These are phyloP conservation scores for Trichonephila clavata DNA, from an alignment of 1,140 invertebrate genomes.

Conservation along the genomic window DNA sequence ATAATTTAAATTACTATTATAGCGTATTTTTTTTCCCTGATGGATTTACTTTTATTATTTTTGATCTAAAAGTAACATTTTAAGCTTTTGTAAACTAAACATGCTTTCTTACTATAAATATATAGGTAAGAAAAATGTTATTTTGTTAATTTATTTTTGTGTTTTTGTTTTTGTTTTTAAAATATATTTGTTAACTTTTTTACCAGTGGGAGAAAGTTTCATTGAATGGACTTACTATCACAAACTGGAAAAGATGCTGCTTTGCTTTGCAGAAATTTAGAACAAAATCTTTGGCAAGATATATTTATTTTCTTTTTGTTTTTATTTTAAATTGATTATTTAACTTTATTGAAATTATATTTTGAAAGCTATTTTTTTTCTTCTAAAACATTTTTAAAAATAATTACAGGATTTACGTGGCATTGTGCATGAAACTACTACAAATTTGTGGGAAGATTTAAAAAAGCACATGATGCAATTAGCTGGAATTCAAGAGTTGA, in stretches of 20 bases:
- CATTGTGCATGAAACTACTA: background rate
- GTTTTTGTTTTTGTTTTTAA: too few relatives aligned
- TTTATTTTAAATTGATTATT: constrained; percentile 7
- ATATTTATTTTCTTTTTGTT: background rate
- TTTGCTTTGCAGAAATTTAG: background rate
- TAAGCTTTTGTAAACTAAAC: too few relatives aligned
- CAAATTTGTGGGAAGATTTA: background rate
- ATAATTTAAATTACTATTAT: too few relatives aligned
- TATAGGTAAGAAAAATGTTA: too few relatives aligned
- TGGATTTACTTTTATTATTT: too few relatives aligned
- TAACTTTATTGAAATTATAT: background rate
- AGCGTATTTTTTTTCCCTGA: too few relatives aligned
- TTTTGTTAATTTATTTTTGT: too few relatives aligned
- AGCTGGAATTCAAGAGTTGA: constrained; percentile 24
- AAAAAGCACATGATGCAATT: background rate
- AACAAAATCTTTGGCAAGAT: constrained; percentile 49
- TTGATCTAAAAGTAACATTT: too few relatives aligned
- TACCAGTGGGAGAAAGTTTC: constrained; percentile 44
- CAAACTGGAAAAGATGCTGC: constrained; percentile 60
- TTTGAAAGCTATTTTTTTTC: too few relatives aligned
- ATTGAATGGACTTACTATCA: constrained; percentile 19
- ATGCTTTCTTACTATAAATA: too few relatives aligned
- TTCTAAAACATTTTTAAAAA: too few relatives aligned
- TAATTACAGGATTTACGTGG: constrained; percentile 49
- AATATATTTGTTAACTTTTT: background rate